Evolutionary conservation across 2,888 invertebrate species (phyloP), one percentile per base, ranked within the genome.

Genomic region (Nomada lathburiana): DNA sequence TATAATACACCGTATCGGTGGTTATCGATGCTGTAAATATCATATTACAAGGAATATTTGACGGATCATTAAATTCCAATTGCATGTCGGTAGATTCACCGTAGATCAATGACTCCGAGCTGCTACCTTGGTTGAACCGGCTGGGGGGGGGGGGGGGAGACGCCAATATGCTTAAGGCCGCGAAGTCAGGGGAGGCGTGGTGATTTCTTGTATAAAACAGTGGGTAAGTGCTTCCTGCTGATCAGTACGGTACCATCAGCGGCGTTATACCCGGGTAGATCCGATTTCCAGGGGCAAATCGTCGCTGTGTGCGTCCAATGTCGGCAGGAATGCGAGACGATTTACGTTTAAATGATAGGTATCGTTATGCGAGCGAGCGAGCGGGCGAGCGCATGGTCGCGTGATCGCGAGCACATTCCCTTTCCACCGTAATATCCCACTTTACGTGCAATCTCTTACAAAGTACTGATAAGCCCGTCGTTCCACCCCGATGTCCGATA

Each of bases 321-420:
- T 69, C 69, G 70, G 65, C 63, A 80, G 85, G 80, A 88, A 89
- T 80, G 86, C 82, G 26, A 67, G 62, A 81, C 82, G 87, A 86
- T 89, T 84, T 82, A 81, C 81, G 82, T 75, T 73, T 82, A 84
- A 87, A 88, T 84, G 86, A 90, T 90, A 80, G 82, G 79, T 84
- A 87, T 88, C 89, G 88, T 85, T 84, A 85, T 62, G 26, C 26
- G 75, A 69, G 75, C 73, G 57, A 72, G 77, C 64, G 73, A 71
- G 73, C 44, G 23, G 3, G 63, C 67, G 29, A 57, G 7, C 63
- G 64, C 18, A 55, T 20, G 70, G 65, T 68, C 26, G 78, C 78
- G 62, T 70, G 77, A 76, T 76, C 77, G 53, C 53, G 77, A 65
- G 60, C 79, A 55, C 60, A 71, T 80, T 72, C 67, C 71, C 67